Conservation (phyloP, 2,797 vertebrate species). For the Lithobates sylvaticus region DNA sequence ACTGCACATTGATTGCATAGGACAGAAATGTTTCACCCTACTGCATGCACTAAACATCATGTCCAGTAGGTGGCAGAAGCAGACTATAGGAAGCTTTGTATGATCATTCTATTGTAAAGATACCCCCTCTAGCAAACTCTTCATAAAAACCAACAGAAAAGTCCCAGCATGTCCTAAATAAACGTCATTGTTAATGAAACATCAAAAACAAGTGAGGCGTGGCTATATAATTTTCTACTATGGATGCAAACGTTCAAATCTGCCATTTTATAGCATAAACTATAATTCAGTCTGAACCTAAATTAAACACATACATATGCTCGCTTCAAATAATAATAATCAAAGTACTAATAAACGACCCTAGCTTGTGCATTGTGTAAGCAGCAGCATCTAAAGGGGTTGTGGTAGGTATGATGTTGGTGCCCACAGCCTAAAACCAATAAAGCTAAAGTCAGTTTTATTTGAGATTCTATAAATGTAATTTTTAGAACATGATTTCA, state of each 20-base stretch:
- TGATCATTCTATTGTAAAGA: not conserved
- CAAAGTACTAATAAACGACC: not conserved
- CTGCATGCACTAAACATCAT: not conserved
- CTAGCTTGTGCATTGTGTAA: not conserved
- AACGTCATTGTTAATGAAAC: not conserved
- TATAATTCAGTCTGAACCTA: not conserved
- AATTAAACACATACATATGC: not conserved
- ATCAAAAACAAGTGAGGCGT: not conserved
- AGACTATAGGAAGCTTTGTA: constrained; percentile 1
- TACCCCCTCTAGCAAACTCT: constrained; percentile 16
- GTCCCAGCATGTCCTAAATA: constrained; percentile 22
- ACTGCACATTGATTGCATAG: not conserved
- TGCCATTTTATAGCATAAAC: not conserved
- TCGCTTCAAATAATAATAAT: not conserved
- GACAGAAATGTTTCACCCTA: not conserved
- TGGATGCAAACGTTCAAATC: not conserved
- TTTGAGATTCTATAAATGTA: no score
- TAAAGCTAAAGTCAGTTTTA: not conserved
- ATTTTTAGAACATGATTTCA: no score
- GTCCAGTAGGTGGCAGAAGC: constrained; percentile 49
- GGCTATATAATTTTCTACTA: not conserved
- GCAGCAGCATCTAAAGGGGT: not conserved
- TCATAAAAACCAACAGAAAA: constrained; percentile 19
- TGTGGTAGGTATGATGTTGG: not conserved
- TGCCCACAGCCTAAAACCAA: not conserved